Percentiles rank a stretch among this genome's conserved stretches.
These are phyloP conservation scores for Myiozetetes cayanensis DNA, from an alignment of 2,113 vertebrate species.

Conservation along the genomic window DNA sequence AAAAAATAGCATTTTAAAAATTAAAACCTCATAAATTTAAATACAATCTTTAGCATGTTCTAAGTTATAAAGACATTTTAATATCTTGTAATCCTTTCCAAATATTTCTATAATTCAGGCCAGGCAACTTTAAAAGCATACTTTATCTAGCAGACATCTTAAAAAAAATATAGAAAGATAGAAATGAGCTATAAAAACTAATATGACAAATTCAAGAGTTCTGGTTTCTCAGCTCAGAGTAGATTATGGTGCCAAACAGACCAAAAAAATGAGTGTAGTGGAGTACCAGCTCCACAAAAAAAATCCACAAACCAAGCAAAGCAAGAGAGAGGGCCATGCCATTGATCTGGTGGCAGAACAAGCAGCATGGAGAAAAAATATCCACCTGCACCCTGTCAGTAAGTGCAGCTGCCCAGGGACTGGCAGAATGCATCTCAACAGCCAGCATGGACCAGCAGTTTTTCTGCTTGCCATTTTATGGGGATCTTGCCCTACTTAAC, in stretches of 20 bases:
- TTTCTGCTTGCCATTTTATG: not conserved
- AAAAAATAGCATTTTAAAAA: not conserved
- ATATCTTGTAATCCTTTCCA: not conserved
- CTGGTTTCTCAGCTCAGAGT: not conserved
- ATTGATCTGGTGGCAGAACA: not conserved
- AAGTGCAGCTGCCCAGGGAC: not conserved
- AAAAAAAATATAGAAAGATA: not conserved
- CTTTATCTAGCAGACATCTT: not conserved
- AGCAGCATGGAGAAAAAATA: fast-evolving
- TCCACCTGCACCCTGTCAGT: fast-evolving
- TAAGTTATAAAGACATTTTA: not conserved
- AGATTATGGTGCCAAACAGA: not conserved
- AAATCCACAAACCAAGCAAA: not conserved
- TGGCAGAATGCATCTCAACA: not conserved
- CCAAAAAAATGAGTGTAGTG: not conserved
- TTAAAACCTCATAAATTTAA: not conserved
- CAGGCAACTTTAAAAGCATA: not conserved
- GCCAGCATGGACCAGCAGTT: fast-evolving
- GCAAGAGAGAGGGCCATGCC: fast-evolving
- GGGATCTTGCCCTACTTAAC: fast-evolving
- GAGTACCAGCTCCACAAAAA: not conserved
- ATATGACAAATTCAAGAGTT: not conserved
- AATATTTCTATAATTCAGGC: not conserved
- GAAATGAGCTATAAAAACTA: not conserved
- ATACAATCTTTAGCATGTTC: not conserved